These are phyloP conservation scores for Oostethus manadensis DNA, from an alignment of 2,113 vertebrate species.

Conservation along the genomic window DNA sequence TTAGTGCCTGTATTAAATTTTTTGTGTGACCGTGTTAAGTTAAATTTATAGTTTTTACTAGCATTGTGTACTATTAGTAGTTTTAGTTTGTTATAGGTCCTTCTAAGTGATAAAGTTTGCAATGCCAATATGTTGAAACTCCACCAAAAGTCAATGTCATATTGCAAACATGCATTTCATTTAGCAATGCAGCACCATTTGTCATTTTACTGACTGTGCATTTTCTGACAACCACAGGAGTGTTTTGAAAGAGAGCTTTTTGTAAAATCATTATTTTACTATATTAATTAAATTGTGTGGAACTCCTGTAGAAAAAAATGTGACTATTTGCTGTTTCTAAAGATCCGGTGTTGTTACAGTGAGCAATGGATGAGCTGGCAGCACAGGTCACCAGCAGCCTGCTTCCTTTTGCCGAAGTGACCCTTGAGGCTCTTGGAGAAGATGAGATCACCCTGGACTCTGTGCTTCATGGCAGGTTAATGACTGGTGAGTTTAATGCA, in stretches of 20 bases:
- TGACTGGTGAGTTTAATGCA: constrained; percentile 72
- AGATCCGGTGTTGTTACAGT: constrained; percentile 40
- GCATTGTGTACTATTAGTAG: too few relatives aligned
- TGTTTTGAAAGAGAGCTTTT: constrained; percentile 30
- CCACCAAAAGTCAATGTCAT: not conserved
- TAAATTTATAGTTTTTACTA: too few relatives aligned
- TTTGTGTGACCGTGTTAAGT: too few relatives aligned
- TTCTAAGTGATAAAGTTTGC: too few relatives aligned
- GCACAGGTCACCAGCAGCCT: constrained; percentile 89
- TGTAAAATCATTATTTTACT: too few relatives aligned
- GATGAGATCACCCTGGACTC: constrained; percentile 83
- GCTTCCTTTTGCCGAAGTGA: constrained; percentile 86
- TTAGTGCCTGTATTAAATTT: too few relatives aligned
- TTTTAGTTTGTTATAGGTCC: too few relatives aligned
- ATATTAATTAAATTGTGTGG: not conserved
- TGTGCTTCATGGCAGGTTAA: constrained; percentile 81
- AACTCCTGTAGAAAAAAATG: not conserved
- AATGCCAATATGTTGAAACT: not conserved
- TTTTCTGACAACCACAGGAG: constrained; percentile 48
- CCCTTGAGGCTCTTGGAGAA: constrained; percentile 82
- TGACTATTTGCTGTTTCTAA: not conserved
- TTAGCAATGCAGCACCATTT: too few relatives aligned
- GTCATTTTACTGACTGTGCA: constrained; percentile 16
- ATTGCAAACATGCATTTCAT: not conserved
- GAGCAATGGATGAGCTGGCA: constrained; percentile 82